phyloP scores from a whole-genome alignment of 2,797 vertebrate species.

The Notoglanidium macrostoma region DNA sequence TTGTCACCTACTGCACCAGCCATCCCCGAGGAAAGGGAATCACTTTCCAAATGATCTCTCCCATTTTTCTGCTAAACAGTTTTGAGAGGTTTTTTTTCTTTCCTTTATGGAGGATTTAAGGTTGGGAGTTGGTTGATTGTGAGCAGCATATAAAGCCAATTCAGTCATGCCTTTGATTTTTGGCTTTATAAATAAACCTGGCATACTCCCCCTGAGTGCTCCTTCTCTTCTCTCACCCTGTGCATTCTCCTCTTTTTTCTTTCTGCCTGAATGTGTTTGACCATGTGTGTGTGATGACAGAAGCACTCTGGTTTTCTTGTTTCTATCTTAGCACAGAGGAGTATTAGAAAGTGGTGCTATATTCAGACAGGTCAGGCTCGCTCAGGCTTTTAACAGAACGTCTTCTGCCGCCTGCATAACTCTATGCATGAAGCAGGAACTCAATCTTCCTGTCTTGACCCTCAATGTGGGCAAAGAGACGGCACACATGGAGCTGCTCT shows the following conservation, averaged over 20 bases:
- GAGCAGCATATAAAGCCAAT: not conserved
- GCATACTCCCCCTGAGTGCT: not conserved
- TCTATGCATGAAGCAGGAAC: constrained; percentile 54
- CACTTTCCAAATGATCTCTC: not conserved
- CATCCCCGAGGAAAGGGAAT: not conserved
- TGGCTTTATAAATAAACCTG: constrained; percentile 7
- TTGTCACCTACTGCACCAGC: not conserved
- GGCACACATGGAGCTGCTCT: not conserved
- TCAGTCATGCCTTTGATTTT: not conserved
- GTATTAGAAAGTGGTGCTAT: constrained; percentile 46
- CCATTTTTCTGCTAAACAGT: not conserved
- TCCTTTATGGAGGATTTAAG: too few species aligned
- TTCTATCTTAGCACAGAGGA: constrained; percentile 19
- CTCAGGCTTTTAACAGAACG: constrained; percentile 50
- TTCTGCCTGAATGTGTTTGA: constrained; percentile 13
- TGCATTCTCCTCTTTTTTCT: not conserved
- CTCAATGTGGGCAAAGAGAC: not conserved
- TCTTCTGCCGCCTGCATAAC: constrained; percentile 42
- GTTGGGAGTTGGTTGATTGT: not conserved
- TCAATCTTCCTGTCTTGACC: constrained; percentile 36
- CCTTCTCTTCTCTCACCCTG: not conserved
- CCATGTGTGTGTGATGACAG: constrained; percentile 31
- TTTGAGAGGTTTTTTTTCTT: not conserved
- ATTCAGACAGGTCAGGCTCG: constrained; percentile 42
- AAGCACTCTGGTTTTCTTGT: constrained; percentile 41